Conservation (phyloP, 1,140 invertebrate species). For the Hyphantria cunea region DNA sequence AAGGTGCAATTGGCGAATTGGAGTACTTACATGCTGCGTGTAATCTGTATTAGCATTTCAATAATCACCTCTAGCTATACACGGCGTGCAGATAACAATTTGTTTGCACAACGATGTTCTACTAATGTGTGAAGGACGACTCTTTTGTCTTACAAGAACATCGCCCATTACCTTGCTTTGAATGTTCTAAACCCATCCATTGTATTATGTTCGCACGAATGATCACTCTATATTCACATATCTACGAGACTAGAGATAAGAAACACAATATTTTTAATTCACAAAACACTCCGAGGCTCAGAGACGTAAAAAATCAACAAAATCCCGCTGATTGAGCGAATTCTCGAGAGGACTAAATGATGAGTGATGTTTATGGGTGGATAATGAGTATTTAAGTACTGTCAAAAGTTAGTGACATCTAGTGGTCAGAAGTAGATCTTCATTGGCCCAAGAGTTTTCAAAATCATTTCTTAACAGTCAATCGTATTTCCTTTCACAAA, state of each 20-base stretch:
- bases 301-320: constrained; percentile 10
- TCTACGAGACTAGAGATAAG: constrained; percentile 1
- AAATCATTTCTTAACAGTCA: no score
- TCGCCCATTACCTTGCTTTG: constrained; percentile 66
- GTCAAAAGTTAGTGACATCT: constrained; percentile 2
- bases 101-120: constrained; percentile 71
- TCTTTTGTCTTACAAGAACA: constrained; percentile 70
- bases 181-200: constrained; percentile 35
- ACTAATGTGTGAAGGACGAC: constrained; percentile 77
- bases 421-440: neutral
- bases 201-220: constrained; percentile 18
- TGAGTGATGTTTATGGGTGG: neutral
- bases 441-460: no score
- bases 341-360: neutral
- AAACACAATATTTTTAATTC: neutral
- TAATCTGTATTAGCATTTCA: constrained; percentile 60
- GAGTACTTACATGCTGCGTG: constrained; percentile 74
- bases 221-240: constrained; percentile 18
- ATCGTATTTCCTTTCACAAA: no score
- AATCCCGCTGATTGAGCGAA: constrained; percentile 11
- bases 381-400: neutral
- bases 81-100: constrained; percentile 62
- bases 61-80: constrained; percentile 71
- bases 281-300: constrained; percentile 10
- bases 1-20: constrained; percentile 34